Evolutionary conservation across 2,113 vertebrate genomes (phyloP), one percentile per base, ranked within the genome.

Genomic region (Cynocephalus volans): DNA sequence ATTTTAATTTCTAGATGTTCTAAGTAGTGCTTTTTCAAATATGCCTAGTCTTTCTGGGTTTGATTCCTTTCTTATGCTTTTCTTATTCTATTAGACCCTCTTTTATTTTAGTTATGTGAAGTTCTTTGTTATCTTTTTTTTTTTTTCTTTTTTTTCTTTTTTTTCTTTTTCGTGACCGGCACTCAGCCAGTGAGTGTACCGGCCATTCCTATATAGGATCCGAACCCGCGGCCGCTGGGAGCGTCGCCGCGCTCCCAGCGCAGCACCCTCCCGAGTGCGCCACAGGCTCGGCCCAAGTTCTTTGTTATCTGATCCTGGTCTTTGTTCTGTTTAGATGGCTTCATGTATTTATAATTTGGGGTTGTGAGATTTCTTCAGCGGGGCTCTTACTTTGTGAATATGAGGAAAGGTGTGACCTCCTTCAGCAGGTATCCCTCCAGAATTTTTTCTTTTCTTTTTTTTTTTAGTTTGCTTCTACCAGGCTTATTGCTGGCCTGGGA

Each of bases 11-110:
- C 54, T 79, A 41, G 28, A 33, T 62, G 5, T 87, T 54, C 24
- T 86, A 70, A 13, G 56, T 90, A 60, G 17, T 90, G 36, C 23
- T 83, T 85, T 90, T 67, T n/a, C 48, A 73, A 82, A 82, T 84
- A 15, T 23, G 9, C 31, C 12, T 75, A 10, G 19, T 86, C 41
- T 83, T 82, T 56, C 45, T 36, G 24, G 31, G 33, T 60, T 67
- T 84, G 19, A 56, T 64, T 28, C 31, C 33, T 79, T 88, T 87
- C 41, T 83, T 54, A 17, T 76, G 8, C 8, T 83, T 84, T 85
- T 41, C 48, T 89, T 82, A 77, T 23, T 85, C 14, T 95, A 5
- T 52, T n/a, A 18, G 28, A 58, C 2, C 67, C 36, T 67, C 7
- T 19, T 80, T 6, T 62, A 60, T 48, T 87, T 89, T 7, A 90